Conservation (phyloP, 2,113 vertebrate genomes). For the Thinocorus orbignyianus region DNA sequence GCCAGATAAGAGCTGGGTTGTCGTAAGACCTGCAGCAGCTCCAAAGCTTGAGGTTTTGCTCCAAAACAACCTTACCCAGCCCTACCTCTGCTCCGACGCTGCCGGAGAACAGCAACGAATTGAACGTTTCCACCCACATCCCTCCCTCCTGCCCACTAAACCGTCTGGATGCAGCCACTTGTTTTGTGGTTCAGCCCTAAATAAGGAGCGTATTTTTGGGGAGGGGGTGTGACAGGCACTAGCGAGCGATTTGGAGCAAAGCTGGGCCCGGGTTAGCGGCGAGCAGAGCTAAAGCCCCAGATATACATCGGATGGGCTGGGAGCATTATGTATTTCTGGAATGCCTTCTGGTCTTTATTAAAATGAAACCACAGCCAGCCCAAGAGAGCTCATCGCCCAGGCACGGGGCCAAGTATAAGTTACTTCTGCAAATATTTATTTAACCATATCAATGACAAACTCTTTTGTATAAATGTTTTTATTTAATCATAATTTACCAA, state of each 20-base stretch:
- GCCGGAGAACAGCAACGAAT: rapidly evolving
- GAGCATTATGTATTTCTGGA: slow-evolving; percentile 62
- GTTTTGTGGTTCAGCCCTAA: neutral
- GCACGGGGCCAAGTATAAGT: slow-evolving; percentile 67
- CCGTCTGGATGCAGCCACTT: neutral
- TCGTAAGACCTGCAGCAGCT: neutral
- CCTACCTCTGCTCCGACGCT: neutral
- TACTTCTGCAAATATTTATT: slow-evolving; percentile 76
- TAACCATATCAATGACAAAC: slow-evolving; percentile 77
- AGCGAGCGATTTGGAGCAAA: neutral
- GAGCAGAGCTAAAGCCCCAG: slow-evolving; percentile 35
- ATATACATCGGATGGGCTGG: slow-evolving; percentile 38
- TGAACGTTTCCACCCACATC: neutral
- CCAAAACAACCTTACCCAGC: neutral
- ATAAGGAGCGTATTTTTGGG: neutral
- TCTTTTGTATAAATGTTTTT: slow-evolving; percentile 75
- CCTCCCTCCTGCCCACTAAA: neutral
- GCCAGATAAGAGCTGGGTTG: neutral
- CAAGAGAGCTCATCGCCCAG: slow-evolving; percentile 68
- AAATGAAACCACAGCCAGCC: slow-evolving; percentile 70
- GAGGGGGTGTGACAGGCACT: neutral
- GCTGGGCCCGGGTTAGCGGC: neutral
- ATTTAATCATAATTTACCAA: slow-evolving; percentile 78
- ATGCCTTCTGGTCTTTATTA: slow-evolving; percentile 74
- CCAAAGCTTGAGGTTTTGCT: neutral